These are phyloP conservation scores for Nasonia oneida DNA, from an alignment of 2,888 invertebrate species.

Conservation along the genomic window DNA sequence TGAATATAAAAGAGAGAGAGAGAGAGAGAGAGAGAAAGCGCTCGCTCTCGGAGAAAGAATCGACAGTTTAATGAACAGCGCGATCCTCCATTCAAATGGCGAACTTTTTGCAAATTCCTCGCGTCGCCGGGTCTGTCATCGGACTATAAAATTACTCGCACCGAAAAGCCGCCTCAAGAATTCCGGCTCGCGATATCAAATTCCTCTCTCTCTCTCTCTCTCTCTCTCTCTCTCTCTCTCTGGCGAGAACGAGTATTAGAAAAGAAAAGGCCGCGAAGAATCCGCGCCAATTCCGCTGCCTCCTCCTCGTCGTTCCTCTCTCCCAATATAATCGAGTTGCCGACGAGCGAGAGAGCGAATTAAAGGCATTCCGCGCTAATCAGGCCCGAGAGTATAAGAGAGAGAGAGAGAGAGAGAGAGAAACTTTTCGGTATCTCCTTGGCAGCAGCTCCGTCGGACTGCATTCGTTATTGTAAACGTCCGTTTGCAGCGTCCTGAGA, in stretches of 20 bases:
- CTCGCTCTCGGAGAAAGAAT: not conserved
- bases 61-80: constrained; percentile 15
- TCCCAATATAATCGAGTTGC: constrained; percentile 52
- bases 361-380: constrained; percentile 60
- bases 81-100: not conserved
- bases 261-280: constrained; percentile 33
- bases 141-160: constrained; percentile 22
- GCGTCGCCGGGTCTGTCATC: not conserved
- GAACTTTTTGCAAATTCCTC: not conserved
- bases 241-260: not conserved
- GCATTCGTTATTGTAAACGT: constrained; percentile 57
- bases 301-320: not conserved
- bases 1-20: not conserved
- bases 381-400: constrained; percentile 11
- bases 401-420: constrained; percentile 20
- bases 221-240: not conserved
- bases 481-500: constrained; percentile 12
- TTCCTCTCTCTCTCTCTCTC: not conserved
- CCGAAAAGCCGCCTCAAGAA: constrained; percentile 1
- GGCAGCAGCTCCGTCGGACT: constrained; percentile 17
- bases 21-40: too few relatives aligned
- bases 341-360: constrained; percentile 37
- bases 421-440: constrained; percentile 54
- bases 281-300: constrained; percentile 25
- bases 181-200: constrained; percentile 50